Base-by-base conservation (phyloP, 1,140 invertebrate species). In the Neelides sp. region DNA sequence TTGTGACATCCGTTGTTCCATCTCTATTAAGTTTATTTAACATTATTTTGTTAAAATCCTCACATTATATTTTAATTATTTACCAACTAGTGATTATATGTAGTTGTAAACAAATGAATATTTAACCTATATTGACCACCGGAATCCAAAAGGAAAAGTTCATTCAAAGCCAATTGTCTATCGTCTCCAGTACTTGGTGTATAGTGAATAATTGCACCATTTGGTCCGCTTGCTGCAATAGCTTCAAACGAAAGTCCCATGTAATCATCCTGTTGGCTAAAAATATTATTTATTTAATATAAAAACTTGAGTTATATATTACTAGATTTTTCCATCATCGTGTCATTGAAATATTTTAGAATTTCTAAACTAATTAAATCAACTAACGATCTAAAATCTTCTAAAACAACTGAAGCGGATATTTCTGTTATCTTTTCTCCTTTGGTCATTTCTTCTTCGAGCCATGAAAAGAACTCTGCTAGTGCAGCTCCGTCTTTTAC, bases 181-280 rank as follows among this genome's bases (percentile, higher is more conserved):
- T 92, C 80, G 5, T 77, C 79, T 37, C 79, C 77, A 40, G 71
- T 62, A 2, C 74, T 69, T 1, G 88, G 80, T 45, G 71, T 65
- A 68, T 98, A 98, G 70, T 98, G 94, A 61, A 96, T 94, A 12
- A 97, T 78, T 13, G 93, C 88, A 8, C 78, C 89, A 69, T 98
- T 85, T 24, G 85, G 74, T 1, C 92, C 93, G 8, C 79, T 79
- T 0, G 85, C 81, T 28, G 88, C 88, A 40, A 98, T 98, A 0
- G 92, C 97, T 23, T 76, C 70, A 70, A 98, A 98, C 64, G 91
- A 95, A 1, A 82, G 73, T 4, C 86, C 85, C 48, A 91, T 74
- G 68, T 80, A 96, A 62, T 50, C 43, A 2, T 41, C 27, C 3
- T 26, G 44, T 32, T 46, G 28, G 15, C 49, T n/a, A n/a, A n/a